Percentiles rank a stretch among this genome's conserved stretches.
Conservation (phyloP, 2,113 vertebrate genomes). For the Desmodus rotundus region DNA sequence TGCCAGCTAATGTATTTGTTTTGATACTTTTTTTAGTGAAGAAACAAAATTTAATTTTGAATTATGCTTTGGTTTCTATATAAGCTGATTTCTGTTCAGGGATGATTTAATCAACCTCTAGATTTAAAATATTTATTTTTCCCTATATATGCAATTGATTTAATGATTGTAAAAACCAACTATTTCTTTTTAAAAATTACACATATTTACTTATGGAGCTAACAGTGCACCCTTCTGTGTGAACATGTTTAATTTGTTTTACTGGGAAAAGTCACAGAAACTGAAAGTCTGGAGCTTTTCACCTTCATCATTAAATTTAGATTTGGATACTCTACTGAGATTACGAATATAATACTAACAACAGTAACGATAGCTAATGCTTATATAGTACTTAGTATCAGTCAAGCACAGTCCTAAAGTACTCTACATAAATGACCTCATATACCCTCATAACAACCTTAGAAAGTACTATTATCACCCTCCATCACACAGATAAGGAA, state of each 20-base stretch:
- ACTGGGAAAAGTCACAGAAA: not conserved
- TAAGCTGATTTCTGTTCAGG: not conserved
- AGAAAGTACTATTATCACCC: not conserved
- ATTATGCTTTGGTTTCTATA: not conserved
- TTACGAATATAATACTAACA: not conserved
- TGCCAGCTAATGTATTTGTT: not conserved
- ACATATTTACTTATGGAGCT: not conserved
- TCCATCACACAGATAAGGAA: not conserved
- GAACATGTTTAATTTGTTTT: not conserved
- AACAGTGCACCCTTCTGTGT: not conserved
- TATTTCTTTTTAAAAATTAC: not conserved
- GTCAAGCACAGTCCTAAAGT: not conserved
- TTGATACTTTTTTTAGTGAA: not conserved
- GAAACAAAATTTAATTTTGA: conserved; percentile 8
- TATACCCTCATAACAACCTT: not conserved
- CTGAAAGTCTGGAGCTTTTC: not conserved
- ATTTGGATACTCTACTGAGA: not conserved
- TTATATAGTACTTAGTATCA: not conserved
- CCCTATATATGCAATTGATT: not conserved
- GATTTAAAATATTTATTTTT: conserved; percentile 47
- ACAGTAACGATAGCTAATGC: not conserved
- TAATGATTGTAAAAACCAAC: not conserved
- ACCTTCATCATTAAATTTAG: not conserved
- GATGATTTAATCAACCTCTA: conserved; percentile 30
- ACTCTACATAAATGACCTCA: not conserved